These are phyloP conservation scores for Pleuronectes platessa DNA, from an alignment of 2,113 vertebrate genomes.

Conservation along the genomic window DNA sequence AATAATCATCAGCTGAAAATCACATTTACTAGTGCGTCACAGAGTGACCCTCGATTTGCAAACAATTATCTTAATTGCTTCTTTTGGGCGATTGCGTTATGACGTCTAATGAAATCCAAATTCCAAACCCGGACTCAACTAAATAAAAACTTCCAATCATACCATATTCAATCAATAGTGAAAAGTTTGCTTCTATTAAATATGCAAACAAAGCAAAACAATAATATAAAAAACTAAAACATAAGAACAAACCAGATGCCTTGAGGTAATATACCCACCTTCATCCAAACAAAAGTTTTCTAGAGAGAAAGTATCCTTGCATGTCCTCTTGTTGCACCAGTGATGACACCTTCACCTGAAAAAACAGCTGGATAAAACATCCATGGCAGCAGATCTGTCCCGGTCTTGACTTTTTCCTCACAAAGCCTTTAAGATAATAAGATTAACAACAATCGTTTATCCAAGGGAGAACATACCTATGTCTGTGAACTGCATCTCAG, in stretches of 20 bases:
- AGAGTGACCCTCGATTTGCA: neutral
- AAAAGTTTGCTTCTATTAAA: neutral
- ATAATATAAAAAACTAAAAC: neutral
- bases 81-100: no score
- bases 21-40: neutral
- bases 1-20: neutral
- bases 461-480: constrained; percentile 43
- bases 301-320: constrained; percentile 38
- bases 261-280: constrained; percentile 62
- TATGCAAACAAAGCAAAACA: neutral
- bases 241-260: constrained; percentile 2
- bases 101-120: neutral
- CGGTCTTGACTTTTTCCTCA: constrained; percentile 33
- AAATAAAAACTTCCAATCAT: neutral
- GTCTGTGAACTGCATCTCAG: constrained; percentile 51
- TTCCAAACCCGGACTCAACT: neutral
- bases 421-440: constrained; percentile 65
- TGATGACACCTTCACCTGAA: constrained; percentile 21
- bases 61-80: neutral
- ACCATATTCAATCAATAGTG: neutral
- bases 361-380: constrained; percentile 36
- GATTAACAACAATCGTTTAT: constrained; percentile 57
- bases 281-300: constrained; percentile 22
- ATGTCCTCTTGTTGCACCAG: neutral
- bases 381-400: constrained; percentile 30